Base-by-base conservation (phyloP, 2,888 invertebrate genomes). In the Drosophila neutralis region DNA sequence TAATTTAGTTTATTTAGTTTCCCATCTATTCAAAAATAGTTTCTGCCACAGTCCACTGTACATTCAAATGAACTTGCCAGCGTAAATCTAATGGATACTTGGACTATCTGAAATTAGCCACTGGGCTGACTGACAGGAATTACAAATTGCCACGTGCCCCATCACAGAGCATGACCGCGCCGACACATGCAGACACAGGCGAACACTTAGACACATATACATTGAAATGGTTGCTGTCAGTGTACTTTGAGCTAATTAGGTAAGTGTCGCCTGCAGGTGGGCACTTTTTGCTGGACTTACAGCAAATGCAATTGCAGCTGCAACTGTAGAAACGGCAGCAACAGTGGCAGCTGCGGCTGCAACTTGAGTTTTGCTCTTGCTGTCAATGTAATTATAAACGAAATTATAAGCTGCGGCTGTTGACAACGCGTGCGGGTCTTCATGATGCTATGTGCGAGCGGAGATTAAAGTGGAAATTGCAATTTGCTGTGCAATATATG, bases 401-500 rank as follows among this genome's bases (percentile, higher is more conserved):
- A 85, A 87, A 89, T 89, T 85, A 83, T 87, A 87, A 87, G 87
- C 87, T 81, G 87, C 65, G 87, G 61, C 68, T 73, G 71, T 64
- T 75, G 72, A 73, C 72, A 72, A 54, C 70, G 42, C 49, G 57
- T 49, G 64, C 51, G 56, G 38, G 49, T 58, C 29, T 31, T 2
- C 35, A 35, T 11, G 13, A n/a, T 18, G 38, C 7, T 29, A 8
- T 45, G 57, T 51, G 42, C 35, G 33, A 48, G 60, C 86, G 89
- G 89, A 89, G 89, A 89, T 90, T 90, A 87, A 88, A 79, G 75
- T 85, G 88, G 90, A 89, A 90, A 89, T 89, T 90, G 82, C 88
- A 82, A 90, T 85, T 88, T 84, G 82, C 77, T 69, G 59, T 77
- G 74, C 77, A 82, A 82, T 83, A 73, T 83, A 80, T 80, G 77